Base-by-base conservation (phyloP, 2,797 vertebrate species). In the Spondyliosoma cantharus region DNA sequence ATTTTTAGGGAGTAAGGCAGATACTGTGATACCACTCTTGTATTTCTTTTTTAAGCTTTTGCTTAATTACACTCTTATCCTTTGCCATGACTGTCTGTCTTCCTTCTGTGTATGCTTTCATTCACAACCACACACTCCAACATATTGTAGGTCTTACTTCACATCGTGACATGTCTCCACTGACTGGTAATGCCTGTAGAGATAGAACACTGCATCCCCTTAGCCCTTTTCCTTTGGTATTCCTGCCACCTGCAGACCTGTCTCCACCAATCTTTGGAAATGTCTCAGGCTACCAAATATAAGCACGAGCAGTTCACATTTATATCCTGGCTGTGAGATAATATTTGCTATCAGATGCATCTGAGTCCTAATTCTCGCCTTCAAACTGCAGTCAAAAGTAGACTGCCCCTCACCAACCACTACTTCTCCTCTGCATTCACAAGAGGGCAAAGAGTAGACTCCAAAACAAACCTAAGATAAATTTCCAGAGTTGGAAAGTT, bases 221-320 rank as follows among this genome's bases (percentile, higher is more conserved):
- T 27, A 42, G 65, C 60, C 66, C 65, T 49, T 87, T 85, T 81
- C 83, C 75, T 60, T 81, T 81, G 63, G 76, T 58, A 74, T 83
- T 71, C 63, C 62, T 86, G 72, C 81, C 77, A 90, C 82, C 89
- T 91, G 84, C 86, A 83, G 71, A 83, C 75, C 72, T 87, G 83
- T 87, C 87, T 76, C 64, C 76, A 76, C 75, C 82, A 85, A 90
- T 91, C 86, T 88, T 68, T 75, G 71, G 68, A 86, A 77, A 78
- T 82, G 89, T 83, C 80, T 70, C 66, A 50, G 59, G 63, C 80
- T 84, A 70, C 72, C 80, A 82, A 73, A 88, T 85, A 78, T 73
- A 81, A 83, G 78, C 85, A 82, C 20, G 67, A 71, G 74, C 70
- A 76, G 59, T 82, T 85, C 69, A 79, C 82, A 80, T 91, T 88